These are phyloP conservation scores for Acyrthosiphon pisum DNA, from an alignment of 1,140 invertebrate genomes.

Conservation along the genomic window DNA sequence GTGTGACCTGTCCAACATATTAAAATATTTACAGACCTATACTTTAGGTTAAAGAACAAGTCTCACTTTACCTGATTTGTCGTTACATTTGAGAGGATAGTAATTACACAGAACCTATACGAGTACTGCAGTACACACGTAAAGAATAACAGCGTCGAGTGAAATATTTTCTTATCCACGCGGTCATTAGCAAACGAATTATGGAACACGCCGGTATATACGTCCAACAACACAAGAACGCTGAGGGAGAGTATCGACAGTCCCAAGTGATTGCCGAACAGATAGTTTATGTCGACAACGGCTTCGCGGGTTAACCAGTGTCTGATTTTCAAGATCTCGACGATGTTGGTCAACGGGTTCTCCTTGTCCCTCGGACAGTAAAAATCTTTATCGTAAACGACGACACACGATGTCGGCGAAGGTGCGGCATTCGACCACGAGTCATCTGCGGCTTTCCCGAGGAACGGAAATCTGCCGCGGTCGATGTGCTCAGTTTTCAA, in stretches of 20 bases:
- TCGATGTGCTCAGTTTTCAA: not conserved
- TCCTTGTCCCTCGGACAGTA: not conserved
- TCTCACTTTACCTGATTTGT: not conserved
- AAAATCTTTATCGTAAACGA: constrained; percentile 24
- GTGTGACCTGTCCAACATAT: too few species aligned
- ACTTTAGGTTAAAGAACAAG: not conserved
- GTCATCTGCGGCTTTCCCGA: not conserved
- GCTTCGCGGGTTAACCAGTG: constrained; percentile 2
- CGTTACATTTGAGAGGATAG: not conserved
- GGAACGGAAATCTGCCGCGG: not conserved
- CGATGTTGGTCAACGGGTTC: not conserved
- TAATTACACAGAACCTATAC: not conserved
- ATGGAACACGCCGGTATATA: not conserved
- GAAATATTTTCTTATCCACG: not conserved
- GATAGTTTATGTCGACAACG: not conserved
- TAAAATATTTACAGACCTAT: too few species aligned
- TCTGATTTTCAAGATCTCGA: constrained; percentile 17
- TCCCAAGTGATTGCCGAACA: not conserved
- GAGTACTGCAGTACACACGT: not conserved
- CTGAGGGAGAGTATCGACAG: not conserved
- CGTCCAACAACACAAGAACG: not conserved
- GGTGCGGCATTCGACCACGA: not conserved
- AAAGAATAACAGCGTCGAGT: not conserved
- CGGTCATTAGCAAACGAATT: not conserved
- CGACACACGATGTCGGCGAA: not conserved